Base-by-base conservation (phyloP, 2,888 invertebrate species). In the Drosophila mimetica region DNA sequence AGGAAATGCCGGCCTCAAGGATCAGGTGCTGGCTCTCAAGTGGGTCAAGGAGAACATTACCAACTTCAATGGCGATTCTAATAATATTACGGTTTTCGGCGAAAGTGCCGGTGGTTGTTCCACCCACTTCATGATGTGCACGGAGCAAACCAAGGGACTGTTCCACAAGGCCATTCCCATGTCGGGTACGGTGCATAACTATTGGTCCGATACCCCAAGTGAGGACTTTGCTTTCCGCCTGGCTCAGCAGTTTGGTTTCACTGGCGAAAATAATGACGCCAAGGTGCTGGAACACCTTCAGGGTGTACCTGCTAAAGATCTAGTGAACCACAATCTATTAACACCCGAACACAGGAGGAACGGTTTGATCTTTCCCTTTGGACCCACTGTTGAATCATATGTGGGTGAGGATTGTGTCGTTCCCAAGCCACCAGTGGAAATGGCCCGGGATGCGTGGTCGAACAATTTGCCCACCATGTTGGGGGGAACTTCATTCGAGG, bases 1-100 rank as follows among this genome's bases (percentile, higher is more conserved):
- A 1, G 93, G 93, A 0, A 93, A 93, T 84, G 92, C 93, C 2
- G 93, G 92, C 0, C 86, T 93, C 0, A 93, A 93, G 85, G 93
- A 93, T 82, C 92, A 92, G 87, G 90, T 93, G 0, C 69, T 93
- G 74, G 93, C 93, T 0, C 76, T 93, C 14, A 91, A 91, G 79
- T 93, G 93, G 93, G 89, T 93, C 0, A 92, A 92, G 59, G 79
- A 90, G 32, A 92, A 93, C 59, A 92, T 93, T 36, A 48, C 76
- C 1, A 71, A 89, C 46, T 93, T 93, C 55, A 92, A 92, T 55
- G 93, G 93, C 1, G 92, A 93, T 82, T 86, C 90, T 0, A 81
- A 92, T 9, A 93, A 93, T 71, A 92, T 91, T 14, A 93, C 93
- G 0, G 79, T 93, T 6, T 92, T 93, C 74, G 93, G 93, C 0